Evolutionary conservation across 2,888 invertebrate genomes (phyloP).

Genomic region (Drosophila rubida): DNA sequence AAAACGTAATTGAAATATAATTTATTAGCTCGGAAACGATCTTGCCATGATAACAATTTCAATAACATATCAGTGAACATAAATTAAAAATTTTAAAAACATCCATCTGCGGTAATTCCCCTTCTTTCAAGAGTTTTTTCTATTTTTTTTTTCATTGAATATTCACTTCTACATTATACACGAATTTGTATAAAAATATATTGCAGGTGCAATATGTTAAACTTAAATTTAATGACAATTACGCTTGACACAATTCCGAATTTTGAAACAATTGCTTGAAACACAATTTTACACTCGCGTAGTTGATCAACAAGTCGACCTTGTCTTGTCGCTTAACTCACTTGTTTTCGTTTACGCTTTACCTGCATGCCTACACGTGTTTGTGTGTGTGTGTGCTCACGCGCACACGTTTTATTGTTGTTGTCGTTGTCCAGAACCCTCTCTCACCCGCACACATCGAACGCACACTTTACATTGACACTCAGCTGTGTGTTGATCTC

Average conservation of each 20-base stretch:
- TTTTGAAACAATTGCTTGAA: background rate
- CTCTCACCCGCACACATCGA: slow-evolving; percentile 56
- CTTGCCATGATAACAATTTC: background rate
- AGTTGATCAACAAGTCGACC: slow-evolving; percentile 28
- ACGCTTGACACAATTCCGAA: slow-evolving; percentile 2
- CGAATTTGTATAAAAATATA: background rate
- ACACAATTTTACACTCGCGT: background rate
- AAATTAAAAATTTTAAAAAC: background rate
- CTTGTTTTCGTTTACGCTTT: slow-evolving; percentile 60
- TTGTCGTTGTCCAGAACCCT: slow-evolving; percentile 14
- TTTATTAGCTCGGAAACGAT: background rate
- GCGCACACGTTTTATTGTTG: slow-evolving; percentile 25
- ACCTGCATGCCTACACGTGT: slow-evolving; percentile 27
- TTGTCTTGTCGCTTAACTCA: slow-evolving; percentile 30
- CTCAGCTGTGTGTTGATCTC: slow-evolving; percentile 55
- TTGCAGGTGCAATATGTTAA: background rate
- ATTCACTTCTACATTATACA: background rate
- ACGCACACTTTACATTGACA: background rate
- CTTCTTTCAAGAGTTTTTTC: background rate
- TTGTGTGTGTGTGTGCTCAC: slow-evolving; percentile 19
- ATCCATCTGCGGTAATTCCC: background rate
- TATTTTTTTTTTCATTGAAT: background rate
- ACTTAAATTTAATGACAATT: background rate
- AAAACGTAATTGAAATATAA: background rate
- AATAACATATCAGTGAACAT: background rate